Evolutionary conservation across 2,888 invertebrate genomes (phyloP).

Genomic region (Reticulitermes lucifugus): DNA sequence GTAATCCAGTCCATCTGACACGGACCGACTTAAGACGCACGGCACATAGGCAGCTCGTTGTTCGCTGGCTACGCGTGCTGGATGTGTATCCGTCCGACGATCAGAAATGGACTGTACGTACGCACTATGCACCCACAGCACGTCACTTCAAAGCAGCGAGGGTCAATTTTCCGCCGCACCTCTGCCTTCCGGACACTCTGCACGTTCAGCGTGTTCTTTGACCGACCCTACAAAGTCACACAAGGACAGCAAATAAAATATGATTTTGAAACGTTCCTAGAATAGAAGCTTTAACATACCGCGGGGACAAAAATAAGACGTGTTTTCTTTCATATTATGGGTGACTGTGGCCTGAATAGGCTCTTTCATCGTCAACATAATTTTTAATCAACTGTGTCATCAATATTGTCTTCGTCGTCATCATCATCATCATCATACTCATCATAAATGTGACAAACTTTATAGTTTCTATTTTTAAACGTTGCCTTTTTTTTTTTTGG

Average conservation of each 20-base stretch:
- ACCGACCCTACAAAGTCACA: neutral
- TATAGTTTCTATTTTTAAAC: no score
- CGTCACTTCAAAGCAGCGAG: constrained; percentile 19
- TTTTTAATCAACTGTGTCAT: no score
- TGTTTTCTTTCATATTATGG: no score
- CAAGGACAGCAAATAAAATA: constrained; percentile 9
- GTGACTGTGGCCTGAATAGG: no score
- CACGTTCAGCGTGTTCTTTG: neutral
- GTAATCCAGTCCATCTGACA: neutral
- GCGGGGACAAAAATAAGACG: no score
- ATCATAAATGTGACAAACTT: no score
- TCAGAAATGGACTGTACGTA: constrained; percentile 6
- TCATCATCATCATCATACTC: no score
- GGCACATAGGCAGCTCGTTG: constrained; percentile 2
- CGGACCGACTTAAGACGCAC: neutral
- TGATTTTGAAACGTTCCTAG: neutral
- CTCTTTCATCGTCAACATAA: no score
- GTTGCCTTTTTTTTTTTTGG: no score
- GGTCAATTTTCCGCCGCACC: constrained; percentile 7
- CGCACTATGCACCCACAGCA: constrained; percentile 17
- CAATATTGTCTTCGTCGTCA: no score
- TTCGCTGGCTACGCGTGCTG: neutral
- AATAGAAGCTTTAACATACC: neutral
- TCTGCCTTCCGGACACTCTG: neutral
- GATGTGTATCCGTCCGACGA: neutral